These are phyloP conservation scores for Scatophagus argus DNA, from an alignment of 2,113 vertebrate genomes.

Conservation along the genomic window DNA sequence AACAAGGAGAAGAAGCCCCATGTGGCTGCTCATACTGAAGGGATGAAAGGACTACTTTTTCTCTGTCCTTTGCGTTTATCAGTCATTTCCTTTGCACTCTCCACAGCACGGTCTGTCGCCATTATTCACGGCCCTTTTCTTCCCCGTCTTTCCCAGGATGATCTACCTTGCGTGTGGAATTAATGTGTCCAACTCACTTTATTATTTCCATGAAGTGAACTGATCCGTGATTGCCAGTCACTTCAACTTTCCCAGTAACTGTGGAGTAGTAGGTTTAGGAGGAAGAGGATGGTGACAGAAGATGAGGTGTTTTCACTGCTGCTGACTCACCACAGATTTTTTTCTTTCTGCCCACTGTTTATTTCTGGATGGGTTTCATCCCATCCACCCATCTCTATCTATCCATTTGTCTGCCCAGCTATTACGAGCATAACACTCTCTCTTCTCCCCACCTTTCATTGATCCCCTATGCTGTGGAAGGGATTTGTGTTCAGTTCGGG, in stretches of 20 bases:
- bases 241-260: slow-evolving; percentile 40
- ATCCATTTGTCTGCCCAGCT: slow-evolving; percentile 44
- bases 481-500: slow-evolving; percentile 34
- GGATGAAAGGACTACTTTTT: slow-evolving; percentile 29
- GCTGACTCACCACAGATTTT: slow-evolving; percentile 32
- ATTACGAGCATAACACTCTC: slow-evolving; percentile 23
- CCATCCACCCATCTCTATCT: slow-evolving; percentile 35
- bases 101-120: slow-evolving; percentile 2
- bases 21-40: slow-evolving; percentile 7
- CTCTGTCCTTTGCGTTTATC: slow-evolving; percentile 3
- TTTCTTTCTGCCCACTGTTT: slow-evolving; percentile 14
- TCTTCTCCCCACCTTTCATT: slow-evolving; percentile 49
- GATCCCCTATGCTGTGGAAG: slow-evolving; percentile 45
- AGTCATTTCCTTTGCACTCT: not conserved
- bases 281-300: slow-evolving; percentile 15
- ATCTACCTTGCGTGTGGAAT: slow-evolving; percentile 10
- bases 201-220: slow-evolving; percentile 25
- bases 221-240: slow-evolving; percentile 38
- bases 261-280: not conserved
- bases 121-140: not conserved
- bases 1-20: slow-evolving; percentile 11
- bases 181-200: slow-evolving; percentile 11
- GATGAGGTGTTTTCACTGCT: slow-evolving; percentile 45
- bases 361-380: slow-evolving; percentile 45
- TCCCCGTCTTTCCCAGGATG: slow-evolving; percentile 9